Conservation (phyloP, 2,113 vertebrate species). For the Brachyhypopomus gauderio region DNA sequence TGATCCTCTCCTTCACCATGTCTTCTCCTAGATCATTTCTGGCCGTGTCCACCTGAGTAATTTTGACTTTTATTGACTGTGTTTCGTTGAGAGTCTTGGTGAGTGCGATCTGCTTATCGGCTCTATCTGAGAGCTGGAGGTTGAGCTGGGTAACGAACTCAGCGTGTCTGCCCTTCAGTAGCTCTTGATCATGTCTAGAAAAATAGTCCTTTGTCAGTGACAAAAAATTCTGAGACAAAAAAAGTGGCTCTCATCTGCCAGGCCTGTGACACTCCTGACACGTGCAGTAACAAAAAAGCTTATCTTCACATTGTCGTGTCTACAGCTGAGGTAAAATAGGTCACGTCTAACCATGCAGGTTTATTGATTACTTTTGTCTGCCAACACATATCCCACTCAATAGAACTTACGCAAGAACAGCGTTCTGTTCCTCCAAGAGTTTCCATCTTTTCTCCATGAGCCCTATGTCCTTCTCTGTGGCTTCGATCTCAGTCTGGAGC, state of each 20-base stretch:
- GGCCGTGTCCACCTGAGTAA: background rate
- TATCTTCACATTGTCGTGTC: background rate
- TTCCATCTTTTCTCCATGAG: conserved; percentile 54
- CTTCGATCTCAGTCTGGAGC: conserved; percentile 62
- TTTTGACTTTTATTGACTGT: conserved; percentile 56
- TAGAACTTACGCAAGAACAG: conserved; percentile 62
- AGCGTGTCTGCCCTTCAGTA: conserved; percentile 41
- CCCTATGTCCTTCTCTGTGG: conserved; percentile 43
- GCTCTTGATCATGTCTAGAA: conserved; percentile 62
- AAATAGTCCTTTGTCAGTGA: conserved; percentile 20
- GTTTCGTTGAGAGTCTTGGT: conserved; percentile 60
- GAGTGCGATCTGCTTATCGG: conserved; percentile 52
- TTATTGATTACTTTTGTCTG: background rate
- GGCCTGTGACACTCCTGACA: background rate
- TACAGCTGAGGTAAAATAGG: background rate
- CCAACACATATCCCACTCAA: background rate
- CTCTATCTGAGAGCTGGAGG: conserved; percentile 63
- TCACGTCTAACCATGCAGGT: background rate
- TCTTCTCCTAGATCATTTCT: conserved; percentile 52
- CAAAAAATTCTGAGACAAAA: background rate
- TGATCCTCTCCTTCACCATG: conserved; percentile 49
- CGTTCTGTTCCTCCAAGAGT: conserved; percentile 62
- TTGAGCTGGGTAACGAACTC: conserved; percentile 64
- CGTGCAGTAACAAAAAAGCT: background rate
- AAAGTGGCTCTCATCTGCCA: background rate